Conservation (phyloP, 1,140 invertebrate genomes). For the Cydia splendana region DNA sequence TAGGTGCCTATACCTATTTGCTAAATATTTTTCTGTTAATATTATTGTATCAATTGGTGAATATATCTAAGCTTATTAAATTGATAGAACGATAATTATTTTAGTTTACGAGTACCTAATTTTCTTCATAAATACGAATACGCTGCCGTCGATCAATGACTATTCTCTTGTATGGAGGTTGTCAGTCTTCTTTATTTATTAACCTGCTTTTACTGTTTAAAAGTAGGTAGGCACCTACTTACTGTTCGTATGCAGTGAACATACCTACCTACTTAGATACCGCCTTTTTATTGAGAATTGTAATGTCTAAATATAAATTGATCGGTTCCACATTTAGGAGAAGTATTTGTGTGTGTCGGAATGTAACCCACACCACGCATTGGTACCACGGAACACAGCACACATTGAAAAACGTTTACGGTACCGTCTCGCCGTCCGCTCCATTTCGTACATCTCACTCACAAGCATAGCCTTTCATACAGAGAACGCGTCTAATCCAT, state of each 20-base stretch:
- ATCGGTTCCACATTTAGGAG: constrained; percentile 24
- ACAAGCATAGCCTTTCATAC: constrained; percentile 23
- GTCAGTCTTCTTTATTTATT: no score
- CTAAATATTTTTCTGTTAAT: no score
- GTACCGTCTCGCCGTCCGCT: not conserved
- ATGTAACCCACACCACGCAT: constrained; percentile 24
- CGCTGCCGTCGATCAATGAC: no score
- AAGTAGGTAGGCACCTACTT: not conserved
- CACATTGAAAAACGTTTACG: constrained; percentile 26
- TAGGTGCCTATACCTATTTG: no score
- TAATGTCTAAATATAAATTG: constrained; percentile 12
- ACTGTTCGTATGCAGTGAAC: not conserved
- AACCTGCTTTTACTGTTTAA: not conserved
- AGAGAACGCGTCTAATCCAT: not conserved
- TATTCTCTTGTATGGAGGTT: no score
- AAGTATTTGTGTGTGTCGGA: constrained; percentile 7
- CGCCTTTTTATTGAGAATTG: not conserved
- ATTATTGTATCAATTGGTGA: no score
- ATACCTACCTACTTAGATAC: not conserved
- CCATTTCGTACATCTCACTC: constrained; percentile 17
- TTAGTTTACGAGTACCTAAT: no score
- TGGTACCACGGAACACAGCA: not conserved
- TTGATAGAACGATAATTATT: no score
- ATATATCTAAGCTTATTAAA: no score
- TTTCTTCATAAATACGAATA: no score